Conservation (phyloP, 2,113 vertebrate species). For the Colius striatus region DNA sequence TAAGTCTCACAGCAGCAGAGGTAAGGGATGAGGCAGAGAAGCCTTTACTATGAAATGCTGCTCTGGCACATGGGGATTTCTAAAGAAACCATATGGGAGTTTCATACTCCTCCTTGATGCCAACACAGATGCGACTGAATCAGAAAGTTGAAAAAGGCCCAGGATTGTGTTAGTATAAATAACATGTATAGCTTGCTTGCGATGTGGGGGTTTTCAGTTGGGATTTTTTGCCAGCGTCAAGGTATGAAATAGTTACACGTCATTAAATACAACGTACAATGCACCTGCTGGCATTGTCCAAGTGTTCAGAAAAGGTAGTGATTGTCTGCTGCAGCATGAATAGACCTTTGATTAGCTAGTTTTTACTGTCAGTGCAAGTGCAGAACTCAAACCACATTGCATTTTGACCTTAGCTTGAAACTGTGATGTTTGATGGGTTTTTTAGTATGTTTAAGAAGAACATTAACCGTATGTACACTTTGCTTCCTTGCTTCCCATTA, state of each 20-base stretch:
- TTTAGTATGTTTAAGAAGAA: not conserved
- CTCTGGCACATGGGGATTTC: not conserved
- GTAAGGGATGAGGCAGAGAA: not conserved
- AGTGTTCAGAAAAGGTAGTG: not conserved
- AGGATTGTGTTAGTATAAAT: conserved; percentile 6
- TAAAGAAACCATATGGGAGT: conserved; percentile 8
- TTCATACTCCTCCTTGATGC: not conserved
- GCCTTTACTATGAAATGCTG: not conserved
- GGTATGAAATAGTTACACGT: not conserved
- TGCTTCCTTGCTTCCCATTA: not conserved
- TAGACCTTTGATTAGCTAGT: not conserved
- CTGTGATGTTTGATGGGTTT: not conserved
- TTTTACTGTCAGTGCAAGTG: not conserved
- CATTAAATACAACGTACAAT: not conserved
- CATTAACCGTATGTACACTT: not conserved
- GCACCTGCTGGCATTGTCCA: not conserved
- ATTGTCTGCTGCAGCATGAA: not conserved
- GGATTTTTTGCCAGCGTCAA: not conserved
- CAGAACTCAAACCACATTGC: not conserved
- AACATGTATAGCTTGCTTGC: not conserved
- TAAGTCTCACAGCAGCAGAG: not conserved
- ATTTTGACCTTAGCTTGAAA: conserved; percentile 1
- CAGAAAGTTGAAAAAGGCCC: conserved; percentile 4
- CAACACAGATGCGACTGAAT: conserved; percentile 15
- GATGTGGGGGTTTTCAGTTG: not conserved